phyloP scores from a whole-genome alignment of 2,113 vertebrate species.

The Physeter macrocephalus region DNA sequence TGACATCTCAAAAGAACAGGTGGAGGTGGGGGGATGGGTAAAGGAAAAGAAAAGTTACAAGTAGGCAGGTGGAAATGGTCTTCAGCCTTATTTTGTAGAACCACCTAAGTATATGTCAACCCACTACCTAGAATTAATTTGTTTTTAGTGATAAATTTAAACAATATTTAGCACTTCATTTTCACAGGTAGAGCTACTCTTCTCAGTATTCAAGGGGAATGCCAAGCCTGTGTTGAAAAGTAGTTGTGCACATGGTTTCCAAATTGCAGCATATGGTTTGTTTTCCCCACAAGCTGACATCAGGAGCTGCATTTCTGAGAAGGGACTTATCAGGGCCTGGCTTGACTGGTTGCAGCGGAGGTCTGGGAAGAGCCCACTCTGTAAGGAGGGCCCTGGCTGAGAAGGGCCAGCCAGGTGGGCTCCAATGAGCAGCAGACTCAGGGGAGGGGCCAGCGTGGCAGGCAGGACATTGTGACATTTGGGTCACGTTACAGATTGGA shows the following conservation, averaged over 20 bases:
- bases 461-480: neutral
- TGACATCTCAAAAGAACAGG: neutral
- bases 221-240: neutral
- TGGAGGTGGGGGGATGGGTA: neutral
- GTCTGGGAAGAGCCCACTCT: neutral
- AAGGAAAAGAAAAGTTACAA: neutral
- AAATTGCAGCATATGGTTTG: neutral
- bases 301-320: neutral
- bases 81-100: neutral
- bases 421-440: neutral
- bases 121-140: neutral
- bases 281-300: neutral
- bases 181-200: neutral
- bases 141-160: neutral
- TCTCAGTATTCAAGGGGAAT: neutral
- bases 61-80: neutral
- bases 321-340: neutral
- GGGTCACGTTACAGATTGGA: fast-evolving
- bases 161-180: neutral
- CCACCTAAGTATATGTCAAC: neutral
- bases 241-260: neutral
- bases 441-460: neutral
- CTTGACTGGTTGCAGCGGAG: neutral
- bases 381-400: neutral
- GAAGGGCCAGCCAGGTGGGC: neutral